Percentiles rank a stretch among this genome's conserved stretches.
Conservation (phyloP, 2,888 invertebrate genomes). For the Eurois occulta region DNA sequence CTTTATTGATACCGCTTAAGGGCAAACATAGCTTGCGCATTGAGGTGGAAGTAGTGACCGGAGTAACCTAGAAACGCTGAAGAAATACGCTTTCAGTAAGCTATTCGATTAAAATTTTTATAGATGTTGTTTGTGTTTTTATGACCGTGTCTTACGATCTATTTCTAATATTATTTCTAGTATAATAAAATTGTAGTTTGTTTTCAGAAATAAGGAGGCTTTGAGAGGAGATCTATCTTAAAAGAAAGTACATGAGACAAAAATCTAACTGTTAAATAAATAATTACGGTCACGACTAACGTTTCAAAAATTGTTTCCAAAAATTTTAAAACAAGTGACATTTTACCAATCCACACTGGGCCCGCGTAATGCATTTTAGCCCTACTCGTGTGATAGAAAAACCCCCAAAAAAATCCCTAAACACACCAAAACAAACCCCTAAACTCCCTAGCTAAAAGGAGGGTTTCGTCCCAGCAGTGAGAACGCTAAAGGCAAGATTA, state of each 20-base stretch:
- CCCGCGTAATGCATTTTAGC: neutral
- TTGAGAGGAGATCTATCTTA: neutral
- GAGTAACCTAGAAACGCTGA: slow-evolving; percentile 22
- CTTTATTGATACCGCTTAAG: slow-evolving; percentile 45
- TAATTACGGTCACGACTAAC: neutral
- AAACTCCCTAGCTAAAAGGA: neutral
- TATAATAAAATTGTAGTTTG: neutral
- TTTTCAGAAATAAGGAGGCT: too few relatives aligned
- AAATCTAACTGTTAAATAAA: neutral
- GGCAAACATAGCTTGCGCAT: slow-evolving; percentile 30
- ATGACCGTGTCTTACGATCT: neutral
- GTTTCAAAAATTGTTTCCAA: too few relatives aligned
- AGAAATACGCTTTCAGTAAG: slow-evolving; percentile 32
- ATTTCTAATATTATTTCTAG: slow-evolving; percentile 11
- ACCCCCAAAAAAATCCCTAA: too few relatives aligned
- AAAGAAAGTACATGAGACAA: neutral
- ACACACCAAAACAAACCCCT: too few relatives aligned
- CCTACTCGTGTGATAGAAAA: too few relatives aligned
- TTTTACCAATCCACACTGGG: neutral
- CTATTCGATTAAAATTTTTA: slow-evolving; percentile 42
- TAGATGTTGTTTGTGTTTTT: slow-evolving; percentile 9
- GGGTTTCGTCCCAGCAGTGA: neutral
- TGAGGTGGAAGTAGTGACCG: slow-evolving; percentile 33
- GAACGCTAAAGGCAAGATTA: neutral
- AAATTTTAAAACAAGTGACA: neutral